A percentile compares a stretch with the other conserved stretches of the same genome.
Conservation (phyloP, 1,140 invertebrate species). For the Calycopis cecrops region DNA sequence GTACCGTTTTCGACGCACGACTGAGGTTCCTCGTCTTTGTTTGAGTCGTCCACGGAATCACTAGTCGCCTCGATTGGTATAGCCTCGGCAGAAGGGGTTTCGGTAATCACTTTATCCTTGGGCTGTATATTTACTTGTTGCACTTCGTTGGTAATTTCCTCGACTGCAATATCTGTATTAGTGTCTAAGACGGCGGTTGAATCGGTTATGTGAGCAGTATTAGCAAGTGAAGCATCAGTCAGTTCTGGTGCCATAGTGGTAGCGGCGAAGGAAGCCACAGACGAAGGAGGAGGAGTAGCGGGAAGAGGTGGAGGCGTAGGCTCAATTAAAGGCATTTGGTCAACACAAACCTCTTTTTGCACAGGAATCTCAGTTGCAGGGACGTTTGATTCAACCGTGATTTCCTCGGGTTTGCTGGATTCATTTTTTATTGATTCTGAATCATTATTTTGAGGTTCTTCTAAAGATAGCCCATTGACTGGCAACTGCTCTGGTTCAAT, state of each 20-base stretch:
- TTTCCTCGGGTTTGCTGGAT: slow-evolving; percentile 53
- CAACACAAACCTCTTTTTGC: slow-evolving; percentile 74
- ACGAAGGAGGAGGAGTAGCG: slow-evolving; percentile 71
- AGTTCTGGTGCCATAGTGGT: slow-evolving; percentile 73
- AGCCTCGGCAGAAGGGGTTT: background rate
- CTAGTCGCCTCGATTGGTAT: background rate
- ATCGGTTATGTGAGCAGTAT: slow-evolving; percentile 44
- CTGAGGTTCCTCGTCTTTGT: too few relatives aligned
- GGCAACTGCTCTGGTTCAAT: slow-evolving; percentile 56
- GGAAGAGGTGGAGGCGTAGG: slow-evolving; percentile 71
- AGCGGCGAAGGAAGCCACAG: slow-evolving; percentile 71
- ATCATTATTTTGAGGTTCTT: slow-evolving; percentile 50
- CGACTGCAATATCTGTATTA: slow-evolving; percentile 31
- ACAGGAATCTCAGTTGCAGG: slow-evolving; percentile 60
- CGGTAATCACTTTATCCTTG: slow-evolving; percentile 4
- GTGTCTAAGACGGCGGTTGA: slow-evolving; percentile 30
- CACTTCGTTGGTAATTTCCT: slow-evolving; percentile 13
- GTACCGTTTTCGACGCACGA: too few relatives aligned
- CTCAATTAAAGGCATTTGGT: slow-evolving; percentile 68
- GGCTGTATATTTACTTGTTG: background rate
- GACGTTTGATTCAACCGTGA: slow-evolving; percentile 46
- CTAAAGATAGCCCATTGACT: slow-evolving; percentile 63
- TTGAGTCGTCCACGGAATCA: too few relatives aligned
- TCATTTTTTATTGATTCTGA: slow-evolving; percentile 41
- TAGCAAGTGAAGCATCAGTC: slow-evolving; percentile 63